Evolutionary conservation across 2,888 invertebrate genomes (phyloP).

Genomic region (Drosophila acutilabella): DNA sequence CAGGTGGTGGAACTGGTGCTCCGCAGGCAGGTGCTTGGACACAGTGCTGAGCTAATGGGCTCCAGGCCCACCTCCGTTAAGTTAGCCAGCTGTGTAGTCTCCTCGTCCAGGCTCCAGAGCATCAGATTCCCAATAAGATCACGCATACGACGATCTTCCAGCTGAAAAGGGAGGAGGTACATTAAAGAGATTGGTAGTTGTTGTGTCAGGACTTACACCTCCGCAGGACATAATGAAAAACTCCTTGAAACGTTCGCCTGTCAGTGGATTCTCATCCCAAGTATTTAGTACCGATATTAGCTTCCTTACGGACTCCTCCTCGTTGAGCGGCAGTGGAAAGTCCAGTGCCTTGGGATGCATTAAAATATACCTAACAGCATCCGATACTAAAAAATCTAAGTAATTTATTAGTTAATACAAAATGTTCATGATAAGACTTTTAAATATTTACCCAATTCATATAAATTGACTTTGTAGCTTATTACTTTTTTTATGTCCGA

Average conservation of each 20-base stretch:
- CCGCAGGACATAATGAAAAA: constrained; percentile 2
- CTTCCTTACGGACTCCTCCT: background rate
- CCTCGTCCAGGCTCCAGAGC: background rate
- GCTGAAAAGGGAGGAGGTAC: background rate
- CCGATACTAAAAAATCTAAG: background rate
- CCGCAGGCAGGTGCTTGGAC: background rate
- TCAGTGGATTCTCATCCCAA: background rate
- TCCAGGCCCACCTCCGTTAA: background rate
- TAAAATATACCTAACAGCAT: background rate
- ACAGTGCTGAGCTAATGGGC: background rate
- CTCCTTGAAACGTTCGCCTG: background rate
- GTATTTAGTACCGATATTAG: background rate
- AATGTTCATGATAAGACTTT: too few species aligned
- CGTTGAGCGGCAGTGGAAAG: background rate
- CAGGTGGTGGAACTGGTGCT: background rate
- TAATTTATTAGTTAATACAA: too few species aligned
- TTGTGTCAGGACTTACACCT: background rate
- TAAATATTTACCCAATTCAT: constrained; percentile 1
- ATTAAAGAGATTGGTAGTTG: background rate
- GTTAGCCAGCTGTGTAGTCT: too few species aligned
- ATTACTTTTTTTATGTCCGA: background rate
- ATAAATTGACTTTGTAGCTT: background rate
- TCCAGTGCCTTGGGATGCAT: background rate
- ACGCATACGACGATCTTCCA: constrained; percentile 3
- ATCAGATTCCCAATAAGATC: constrained; percentile 4